Conservation (phyloP, 1,140 invertebrate species). For the Frieseomelitta varia region DNA sequence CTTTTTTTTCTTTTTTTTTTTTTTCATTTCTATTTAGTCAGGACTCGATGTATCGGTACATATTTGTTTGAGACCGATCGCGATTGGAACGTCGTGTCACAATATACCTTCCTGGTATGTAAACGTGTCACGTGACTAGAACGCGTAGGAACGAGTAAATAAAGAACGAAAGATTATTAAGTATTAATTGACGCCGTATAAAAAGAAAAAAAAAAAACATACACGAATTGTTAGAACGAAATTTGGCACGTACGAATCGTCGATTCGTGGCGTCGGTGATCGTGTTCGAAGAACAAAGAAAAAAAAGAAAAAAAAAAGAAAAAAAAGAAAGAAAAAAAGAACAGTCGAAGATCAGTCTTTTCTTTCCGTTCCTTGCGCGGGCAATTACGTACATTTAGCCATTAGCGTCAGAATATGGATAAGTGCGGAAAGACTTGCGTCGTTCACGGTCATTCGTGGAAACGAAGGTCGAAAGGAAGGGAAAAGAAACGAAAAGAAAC, state of each 20-base stretch:
- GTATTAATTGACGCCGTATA: slow-evolving; percentile 12
- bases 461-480: not conserved
- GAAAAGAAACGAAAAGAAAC: too few species aligned
- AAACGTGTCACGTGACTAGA: slow-evolving; percentile 2
- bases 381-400: not conserved
- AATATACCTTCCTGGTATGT: slow-evolving; percentile 13
- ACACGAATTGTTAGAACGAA: slow-evolving; percentile 27
- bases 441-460: not conserved
- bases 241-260: slow-evolving; percentile 38
- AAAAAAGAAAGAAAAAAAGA: not conserved
- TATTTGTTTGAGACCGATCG: slow-evolving; percentile 30
- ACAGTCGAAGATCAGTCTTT: slow-evolving; percentile 22
- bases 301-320: not conserved
- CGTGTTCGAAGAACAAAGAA: slow-evolving; percentile 9
- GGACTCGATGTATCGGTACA: slow-evolving; percentile 1
- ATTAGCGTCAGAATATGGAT: not conserved
- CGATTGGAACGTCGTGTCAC: slow-evolving; percentile 33
- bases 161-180: not conserved
- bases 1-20: not conserved
- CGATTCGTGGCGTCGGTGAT: slow-evolving; percentile 49
- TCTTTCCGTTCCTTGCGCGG: slow-evolving; percentile 37
- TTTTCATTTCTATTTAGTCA: not conserved
- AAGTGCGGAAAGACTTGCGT: not conserved
- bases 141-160: not conserved
- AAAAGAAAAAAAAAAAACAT: not conserved